A percentile compares a stretch with the other conserved stretches of the same genome.
phyloP scores from a whole-genome alignment of 2,888 invertebrate species.

The Heliconius ismenius region DNA sequence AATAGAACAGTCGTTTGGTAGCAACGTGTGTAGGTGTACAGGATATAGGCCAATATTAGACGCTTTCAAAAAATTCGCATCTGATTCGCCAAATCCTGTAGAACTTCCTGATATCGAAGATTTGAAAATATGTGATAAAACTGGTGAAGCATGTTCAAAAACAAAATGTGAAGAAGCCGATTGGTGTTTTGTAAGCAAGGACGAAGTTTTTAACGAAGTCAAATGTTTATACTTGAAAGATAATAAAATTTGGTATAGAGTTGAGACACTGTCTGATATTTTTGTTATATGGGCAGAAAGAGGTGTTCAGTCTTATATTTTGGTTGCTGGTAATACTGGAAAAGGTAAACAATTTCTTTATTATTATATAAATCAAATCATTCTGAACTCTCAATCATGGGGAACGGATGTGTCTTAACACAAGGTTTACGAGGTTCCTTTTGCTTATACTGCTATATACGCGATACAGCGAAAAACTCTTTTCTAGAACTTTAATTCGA shows the following conservation, averaged over 20 bases:
- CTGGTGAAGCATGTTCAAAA: slow-evolving; percentile 42
- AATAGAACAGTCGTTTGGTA: slow-evolving; percentile 87
- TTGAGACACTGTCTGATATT: slow-evolving; percentile 71
- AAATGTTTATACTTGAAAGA: slow-evolving; percentile 62
- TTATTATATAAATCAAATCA: too few relatives aligned
- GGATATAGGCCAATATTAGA: slow-evolving; percentile 90
- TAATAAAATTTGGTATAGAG: slow-evolving; percentile 77
- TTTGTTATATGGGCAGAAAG: slow-evolving; percentile 72
- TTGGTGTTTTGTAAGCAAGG: slow-evolving; percentile 53
- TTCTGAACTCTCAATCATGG: too few relatives aligned
- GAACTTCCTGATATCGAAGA: slow-evolving; percentile 68
- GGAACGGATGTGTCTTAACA: too few relatives aligned
- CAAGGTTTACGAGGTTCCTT: too few relatives aligned
- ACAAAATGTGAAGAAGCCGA: slow-evolving; percentile 46
- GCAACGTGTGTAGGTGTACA: slow-evolving; percentile 91
- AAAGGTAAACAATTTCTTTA: slow-evolving; percentile 78
- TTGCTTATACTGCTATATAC: too few relatives aligned
- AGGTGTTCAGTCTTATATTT: slow-evolving; percentile 76
- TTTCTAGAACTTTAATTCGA: too few relatives aligned
- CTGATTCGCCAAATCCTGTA: slow-evolving; percentile 76
- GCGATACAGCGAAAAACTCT: too few relatives aligned
- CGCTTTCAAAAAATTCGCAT: slow-evolving; percentile 88
- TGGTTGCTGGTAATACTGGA: slow-evolving; percentile 89
- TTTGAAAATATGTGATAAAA: slow-evolving; percentile 49
- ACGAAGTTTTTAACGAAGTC: slow-evolving; percentile 35